A percentile compares a stretch with the other conserved stretches of the same genome.
Conservation (phyloP, 2,113 vertebrate genomes). For the Isichthys henryi region DNA sequence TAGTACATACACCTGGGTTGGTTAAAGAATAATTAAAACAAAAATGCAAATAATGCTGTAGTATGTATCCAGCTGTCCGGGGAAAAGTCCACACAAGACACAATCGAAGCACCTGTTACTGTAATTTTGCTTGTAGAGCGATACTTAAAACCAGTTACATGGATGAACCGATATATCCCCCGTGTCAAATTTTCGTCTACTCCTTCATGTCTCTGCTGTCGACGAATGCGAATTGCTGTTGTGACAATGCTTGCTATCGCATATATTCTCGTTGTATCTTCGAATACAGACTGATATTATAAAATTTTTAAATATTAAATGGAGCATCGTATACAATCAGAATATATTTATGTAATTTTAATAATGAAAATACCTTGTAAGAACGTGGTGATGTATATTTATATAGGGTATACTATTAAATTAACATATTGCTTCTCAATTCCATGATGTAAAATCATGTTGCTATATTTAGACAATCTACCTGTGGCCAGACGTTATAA, state of each 20-base stretch:
- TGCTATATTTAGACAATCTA: slow-evolving; percentile 55
- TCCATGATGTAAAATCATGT: not conserved
- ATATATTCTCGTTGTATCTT: not conserved
- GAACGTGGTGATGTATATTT: not conserved
- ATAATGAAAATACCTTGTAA: not conserved
- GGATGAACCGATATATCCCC: not conserved
- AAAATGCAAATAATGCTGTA: not conserved
- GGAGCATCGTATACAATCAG: not conserved
- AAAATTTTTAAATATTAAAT: not conserved
- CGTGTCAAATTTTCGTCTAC: not conserved
- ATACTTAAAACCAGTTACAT: not conserved
- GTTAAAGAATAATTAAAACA: not conserved
- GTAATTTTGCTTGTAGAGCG: not conserved
- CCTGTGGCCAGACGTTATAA: slow-evolving; percentile 42
- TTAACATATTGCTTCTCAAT: not conserved
- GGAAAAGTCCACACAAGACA: not conserved
- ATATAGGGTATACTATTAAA: not conserved
- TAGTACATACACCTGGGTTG: not conserved
- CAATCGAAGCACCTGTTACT: not conserved
- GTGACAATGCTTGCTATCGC: not conserved
- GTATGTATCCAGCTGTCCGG: not conserved
- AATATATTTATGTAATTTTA: not conserved
- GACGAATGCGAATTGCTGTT: not conserved
- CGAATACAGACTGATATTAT: not conserved
- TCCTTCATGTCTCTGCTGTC: not conserved